Percentiles rank a stretch among this genome's conserved stretches.
Evolutionary conservation across 1,140 invertebrate species (phyloP).

Genomic region (Euglossa dilemma): DNA sequence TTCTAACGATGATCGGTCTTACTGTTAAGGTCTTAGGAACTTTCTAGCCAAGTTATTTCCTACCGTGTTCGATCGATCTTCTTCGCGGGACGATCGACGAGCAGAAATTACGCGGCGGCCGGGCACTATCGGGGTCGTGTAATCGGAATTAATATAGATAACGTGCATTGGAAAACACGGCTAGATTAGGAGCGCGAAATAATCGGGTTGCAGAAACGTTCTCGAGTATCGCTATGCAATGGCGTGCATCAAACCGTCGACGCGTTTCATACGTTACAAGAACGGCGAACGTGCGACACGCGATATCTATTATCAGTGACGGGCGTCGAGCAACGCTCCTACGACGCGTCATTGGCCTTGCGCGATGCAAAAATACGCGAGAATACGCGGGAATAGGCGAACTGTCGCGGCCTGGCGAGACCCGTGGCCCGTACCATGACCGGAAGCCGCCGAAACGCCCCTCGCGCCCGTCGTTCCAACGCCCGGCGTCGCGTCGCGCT

Average conservation of each 20-base stretch:
- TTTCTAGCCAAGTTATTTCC: neutral
- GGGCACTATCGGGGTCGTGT: constrained; percentile 3
- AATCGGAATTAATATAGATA: neutral
- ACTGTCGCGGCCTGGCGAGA: neutral
- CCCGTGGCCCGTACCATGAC: neutral
- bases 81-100: neutral
- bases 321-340: constrained; percentile 61
- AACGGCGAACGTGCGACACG: constrained; percentile 1
- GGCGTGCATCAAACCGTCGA: constrained; percentile 10
- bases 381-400: neutral
- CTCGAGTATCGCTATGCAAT: neutral
- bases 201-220: neutral
- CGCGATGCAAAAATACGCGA: constrained; percentile 32
- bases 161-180: neutral
- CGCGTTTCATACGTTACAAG: constrained; percentile 13
- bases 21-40: too few species aligned
- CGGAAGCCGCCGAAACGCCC: neutral
- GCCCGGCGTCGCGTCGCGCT: too few species aligned
- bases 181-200: neutral
- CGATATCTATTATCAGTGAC: constrained; percentile 54
- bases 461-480: neutral
- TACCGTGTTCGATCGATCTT: neutral
- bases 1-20: neutral
- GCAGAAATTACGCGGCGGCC: neutral
- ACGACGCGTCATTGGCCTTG: constrained; percentile 68